Conservation (phyloP, 2,888 invertebrate species). For the Morpho achilles region DNA sequence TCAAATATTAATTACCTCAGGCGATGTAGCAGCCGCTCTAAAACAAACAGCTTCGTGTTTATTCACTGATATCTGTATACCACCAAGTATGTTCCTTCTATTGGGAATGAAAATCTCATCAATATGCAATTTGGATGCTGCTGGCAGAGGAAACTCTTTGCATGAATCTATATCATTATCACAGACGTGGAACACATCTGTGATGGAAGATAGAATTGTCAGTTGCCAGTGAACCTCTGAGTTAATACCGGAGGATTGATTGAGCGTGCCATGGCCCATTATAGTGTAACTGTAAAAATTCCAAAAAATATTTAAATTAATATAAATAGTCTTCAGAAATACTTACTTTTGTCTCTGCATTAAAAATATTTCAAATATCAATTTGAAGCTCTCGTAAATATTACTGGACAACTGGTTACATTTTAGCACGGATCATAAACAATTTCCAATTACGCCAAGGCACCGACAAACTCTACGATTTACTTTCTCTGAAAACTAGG, state of each 20-base stretch:
- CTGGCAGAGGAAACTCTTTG: slow-evolving; percentile 39
- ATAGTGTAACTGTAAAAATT: slow-evolving; percentile 53
- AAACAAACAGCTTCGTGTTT: slow-evolving; percentile 56
- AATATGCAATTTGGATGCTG: slow-evolving; percentile 48
- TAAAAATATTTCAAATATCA: background rate
- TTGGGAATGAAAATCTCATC: slow-evolving; percentile 66
- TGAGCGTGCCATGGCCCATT: slow-evolving; percentile 50
- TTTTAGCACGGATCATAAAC: too few relatives aligned
- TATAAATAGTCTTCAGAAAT: too few relatives aligned
- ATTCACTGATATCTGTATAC: slow-evolving; percentile 48
- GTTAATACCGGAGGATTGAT: slow-evolving; percentile 30
- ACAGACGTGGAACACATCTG: slow-evolving; percentile 55
- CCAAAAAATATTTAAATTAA: background rate
- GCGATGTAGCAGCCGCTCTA: slow-evolving; percentile 48
- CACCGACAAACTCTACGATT: too few relatives aligned
- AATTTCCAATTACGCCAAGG: too few relatives aligned
- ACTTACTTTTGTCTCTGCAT: too few relatives aligned
- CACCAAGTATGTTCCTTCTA: slow-evolving; percentile 60
- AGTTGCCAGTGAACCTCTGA: slow-evolving; percentile 58
- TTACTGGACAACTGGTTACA: too few relatives aligned
- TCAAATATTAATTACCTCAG: slow-evolving; percentile 41
- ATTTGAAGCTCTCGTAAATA: too few relatives aligned
- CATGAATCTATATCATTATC: slow-evolving; percentile 47
- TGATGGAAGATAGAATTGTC: slow-evolving; percentile 47
- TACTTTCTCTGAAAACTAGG: too few relatives aligned